Percentiles rank a stretch among this genome's conserved stretches.
These are phyloP conservation scores for Eucriotettix oculatus DNA, from an alignment of 2,888 invertebrate species.

Conservation along the genomic window DNA sequence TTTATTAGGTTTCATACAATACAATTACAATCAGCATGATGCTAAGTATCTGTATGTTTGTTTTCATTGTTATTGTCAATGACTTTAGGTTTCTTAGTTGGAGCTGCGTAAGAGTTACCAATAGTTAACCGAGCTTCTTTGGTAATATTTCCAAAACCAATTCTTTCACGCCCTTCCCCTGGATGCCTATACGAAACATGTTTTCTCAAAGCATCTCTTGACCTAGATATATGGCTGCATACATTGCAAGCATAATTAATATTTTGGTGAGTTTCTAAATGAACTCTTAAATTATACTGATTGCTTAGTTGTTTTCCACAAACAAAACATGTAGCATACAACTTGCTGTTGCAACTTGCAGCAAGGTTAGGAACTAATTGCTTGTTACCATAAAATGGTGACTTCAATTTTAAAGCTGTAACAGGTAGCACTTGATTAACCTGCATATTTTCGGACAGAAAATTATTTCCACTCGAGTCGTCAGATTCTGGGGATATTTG, in stretches of 20 bases:
- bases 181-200: constrained; percentile 80
- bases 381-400: neutral
- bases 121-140: neutral
- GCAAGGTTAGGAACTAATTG: constrained; percentile 1
- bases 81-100: neutral
- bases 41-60: neutral
- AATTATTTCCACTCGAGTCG: constrained; percentile 11
- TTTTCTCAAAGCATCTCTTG: constrained; percentile 71
- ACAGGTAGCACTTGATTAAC: constrained; percentile 6
- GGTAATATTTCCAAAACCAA: constrained; percentile 21
- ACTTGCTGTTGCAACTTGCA: constrained; percentile 21
- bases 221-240: constrained; percentile 74
- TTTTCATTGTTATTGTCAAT: neutral
- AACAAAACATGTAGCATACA: constrained; percentile 58
- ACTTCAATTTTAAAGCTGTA: constrained; percentile 3
- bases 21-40: too few species aligned
- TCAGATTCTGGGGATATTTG: constrained; percentile 9
- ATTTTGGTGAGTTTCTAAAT: constrained; percentile 82
- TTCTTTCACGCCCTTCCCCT: constrained; percentile 31
- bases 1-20: too few species aligned
- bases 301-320: constrained; percentile 80
- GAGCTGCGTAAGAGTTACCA: neutral
- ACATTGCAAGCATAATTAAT: constrained; percentile 74
- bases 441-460: constrained; percentile 4
- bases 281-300: constrained; percentile 77